Conservation (phyloP, 2,888 invertebrate genomes). For the Epistrophe grossulariae region DNA sequence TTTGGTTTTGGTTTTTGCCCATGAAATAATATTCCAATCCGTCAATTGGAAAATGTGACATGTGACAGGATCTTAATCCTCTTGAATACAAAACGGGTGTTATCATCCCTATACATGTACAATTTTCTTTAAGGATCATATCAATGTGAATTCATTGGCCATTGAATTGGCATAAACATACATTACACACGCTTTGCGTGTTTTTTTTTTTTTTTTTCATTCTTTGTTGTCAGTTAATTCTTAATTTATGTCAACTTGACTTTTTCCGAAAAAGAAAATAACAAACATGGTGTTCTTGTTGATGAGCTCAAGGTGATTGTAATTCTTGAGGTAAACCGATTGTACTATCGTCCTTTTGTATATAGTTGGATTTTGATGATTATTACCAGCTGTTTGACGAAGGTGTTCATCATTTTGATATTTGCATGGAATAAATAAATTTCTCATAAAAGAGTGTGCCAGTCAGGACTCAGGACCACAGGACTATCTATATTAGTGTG, state of each 20-base stretch:
- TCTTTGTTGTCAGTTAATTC: slow-evolving; percentile 54
- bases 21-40: slow-evolving; percentile 62
- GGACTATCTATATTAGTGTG: neutral
- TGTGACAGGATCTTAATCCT: slow-evolving; percentile 68
- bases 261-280: slow-evolving; percentile 45
- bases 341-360: slow-evolving; percentile 32
- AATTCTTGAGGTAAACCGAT: slow-evolving; percentile 46
- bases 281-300: slow-evolving; percentile 55
- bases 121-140: slow-evolving; percentile 7
- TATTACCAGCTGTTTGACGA: slow-evolving; percentile 68
- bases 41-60: slow-evolving; percentile 74
- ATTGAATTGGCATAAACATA: slow-evolving; percentile 35
- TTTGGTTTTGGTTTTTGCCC: slow-evolving; percentile 22
- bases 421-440: slow-evolving; percentile 47
- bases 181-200: slow-evolving; percentile 37
- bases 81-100: slow-evolving; percentile 55
- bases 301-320: slow-evolving; percentile 24
- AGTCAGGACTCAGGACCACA: neutral
- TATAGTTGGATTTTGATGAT: slow-evolving; percentile 18
- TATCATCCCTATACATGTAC: slow-evolving; percentile 21
- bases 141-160: slow-evolving; percentile 57
- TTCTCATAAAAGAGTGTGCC: slow-evolving; percentile 27
- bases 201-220: neutral
- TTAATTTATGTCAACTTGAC: slow-evolving; percentile 75
- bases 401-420: slow-evolving; percentile 59